Conservation (phyloP, 35 echinoderm and acorn worm genomes). For the Eucidaris tribuloides region DNA sequence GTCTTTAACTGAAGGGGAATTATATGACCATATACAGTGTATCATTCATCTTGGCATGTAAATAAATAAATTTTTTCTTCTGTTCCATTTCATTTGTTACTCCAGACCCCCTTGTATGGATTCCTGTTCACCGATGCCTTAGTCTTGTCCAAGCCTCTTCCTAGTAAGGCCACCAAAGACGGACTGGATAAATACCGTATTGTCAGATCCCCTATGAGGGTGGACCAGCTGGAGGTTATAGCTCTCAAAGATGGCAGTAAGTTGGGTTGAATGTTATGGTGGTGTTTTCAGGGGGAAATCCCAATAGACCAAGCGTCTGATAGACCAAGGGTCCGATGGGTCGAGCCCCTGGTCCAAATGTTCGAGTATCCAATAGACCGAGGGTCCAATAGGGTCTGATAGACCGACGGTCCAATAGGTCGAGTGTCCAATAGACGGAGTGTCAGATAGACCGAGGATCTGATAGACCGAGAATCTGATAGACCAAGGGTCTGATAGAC, state of each 20-base stretch:
- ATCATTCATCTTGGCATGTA: not conserved
- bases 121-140: slow-evolving; percentile 90
- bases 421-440: too few species aligned
- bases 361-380: not conserved
- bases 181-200: slow-evolving; percentile 68
- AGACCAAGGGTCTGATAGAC: too few species aligned
- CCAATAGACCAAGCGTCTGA: not conserved
- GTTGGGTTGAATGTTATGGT: not conserved
- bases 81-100: slow-evolving; percentile 29
- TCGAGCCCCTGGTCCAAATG: not conserved
- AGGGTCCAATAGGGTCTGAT: not conserved
- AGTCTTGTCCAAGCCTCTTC: slow-evolving; percentile 55
- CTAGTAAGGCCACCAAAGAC: slow-evolving; percentile 29
- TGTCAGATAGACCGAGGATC: too few species aligned
- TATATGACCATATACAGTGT: not conserved
- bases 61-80: not conserved
- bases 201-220: slow-evolving; percentile 67
- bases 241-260: slow-evolving; percentile 91
- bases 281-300: not conserved
- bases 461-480: too few species aligned
- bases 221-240: slow-evolving; percentile 54
- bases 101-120: slow-evolving; percentile 1
- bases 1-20: not conserved
- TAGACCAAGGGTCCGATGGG: not conserved
- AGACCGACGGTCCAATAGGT: not conserved